Base-by-base conservation (phyloP, 2,888 invertebrate species). In the Xestia xanthographa region DNA sequence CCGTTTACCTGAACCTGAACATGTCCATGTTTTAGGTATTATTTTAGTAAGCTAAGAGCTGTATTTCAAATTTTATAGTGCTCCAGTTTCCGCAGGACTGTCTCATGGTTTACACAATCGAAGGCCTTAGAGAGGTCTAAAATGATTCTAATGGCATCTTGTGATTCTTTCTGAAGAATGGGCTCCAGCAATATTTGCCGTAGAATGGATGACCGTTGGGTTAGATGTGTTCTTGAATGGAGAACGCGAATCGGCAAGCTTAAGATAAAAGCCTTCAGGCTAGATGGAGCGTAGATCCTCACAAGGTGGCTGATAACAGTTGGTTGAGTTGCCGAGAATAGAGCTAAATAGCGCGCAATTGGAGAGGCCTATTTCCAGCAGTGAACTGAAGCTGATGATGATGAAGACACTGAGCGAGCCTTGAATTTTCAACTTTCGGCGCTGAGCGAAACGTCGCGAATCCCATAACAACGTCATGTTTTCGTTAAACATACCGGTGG, bases 401-500 rank as follows among this genome's bases (percentile, higher is more conserved):
- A 58, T 58, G 17, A 58, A 26, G 53, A 12, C 53, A 56, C 11
- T 58, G 58, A 17, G 5, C 56, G 14, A 26, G 14, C 26, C 26
- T 29, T 29, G 2, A 0, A 29, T n/a, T n/a, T n/a, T n/a, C 2
- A 26, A 26, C 56, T 26, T 1, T 26, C 14, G 5, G 5, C n/a
- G 26, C n/a, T 56, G 26, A 26, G 14, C 14, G 5, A 8, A 56
- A 56, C 26, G 26, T 26, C 14, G 26, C 14, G 2, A 56, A 56
- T 56, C 26, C 2, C 26, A 56, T 0, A 58, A 58, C 26, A 58
- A 26, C 2, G 6, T 58, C 50, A 50, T 22, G 11, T n/a, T 22
- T 9, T 50, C 5, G 53, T 56, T 60, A 68, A 38, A 70, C 26
- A 38, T 71, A 72, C 80, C 79, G 12, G 79, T 85, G 12, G 91